Base-by-base conservation (phyloP, 2,797 vertebrate species). In the Todus mexicanus region DNA sequence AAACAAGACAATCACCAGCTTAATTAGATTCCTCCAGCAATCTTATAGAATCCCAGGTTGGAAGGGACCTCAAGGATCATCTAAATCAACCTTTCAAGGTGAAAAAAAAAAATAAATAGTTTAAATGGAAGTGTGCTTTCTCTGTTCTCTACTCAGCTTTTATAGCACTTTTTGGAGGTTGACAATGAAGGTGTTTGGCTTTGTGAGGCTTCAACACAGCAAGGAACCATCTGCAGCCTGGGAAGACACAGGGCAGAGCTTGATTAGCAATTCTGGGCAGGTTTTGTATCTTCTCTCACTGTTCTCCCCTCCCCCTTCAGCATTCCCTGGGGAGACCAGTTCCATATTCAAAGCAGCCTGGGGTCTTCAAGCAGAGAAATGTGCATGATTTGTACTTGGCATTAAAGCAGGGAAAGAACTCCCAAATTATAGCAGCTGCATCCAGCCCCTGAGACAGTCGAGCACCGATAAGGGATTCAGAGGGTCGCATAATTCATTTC, bases 341-440 rank as follows among this genome's bases (percentile, higher is more conserved):
- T 97, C 93, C 92, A 95, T 96, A 96, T 96, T 97, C 95, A 97
- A 96, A 97, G 94, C 79, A 95, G 95, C 95, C 97, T 81, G 81
- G 77, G 94, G 95, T 96, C 95, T 95, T 95, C 94, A 94, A 89
- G 92, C 95, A 96, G 89, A 97, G 94, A 97, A 96, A 96, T 83
- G 93, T 88, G 93, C 90, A 89, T 96, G 95, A 96, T 96, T 97
- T 95, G 91, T 94, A 88, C 7, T 56, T 87, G 92, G 95, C 91
- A 96, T 95, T 95, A 96, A 95, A 95, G 91, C 50, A 19, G 61
- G 76, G 89, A 89, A 71, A 93, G 82, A 96, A 87, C 83, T 96
- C 93, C 90, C 94, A 91, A 94, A 94, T 96, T 68, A 91, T 9
- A 94, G 93, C 97, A 96, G 94, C 96, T 97, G 95, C 89, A 83